phyloP scores from a whole-genome alignment of 1,140 invertebrate genomes.

The Polypedilum vanderplanki region DNA sequence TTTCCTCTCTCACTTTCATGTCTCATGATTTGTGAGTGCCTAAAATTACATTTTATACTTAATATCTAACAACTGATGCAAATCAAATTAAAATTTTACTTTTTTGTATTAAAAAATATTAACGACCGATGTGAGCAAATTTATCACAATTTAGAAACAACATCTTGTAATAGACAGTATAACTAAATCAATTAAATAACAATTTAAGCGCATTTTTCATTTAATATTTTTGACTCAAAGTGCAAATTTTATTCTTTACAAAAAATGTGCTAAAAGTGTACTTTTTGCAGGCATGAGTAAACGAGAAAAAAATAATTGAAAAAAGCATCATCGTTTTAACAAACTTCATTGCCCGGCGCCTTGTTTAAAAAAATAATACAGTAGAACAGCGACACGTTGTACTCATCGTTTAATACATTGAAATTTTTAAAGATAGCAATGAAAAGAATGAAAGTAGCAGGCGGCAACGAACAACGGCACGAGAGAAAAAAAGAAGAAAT shows the following conservation, averaged over 20 bases:
- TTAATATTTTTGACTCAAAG: too few species aligned
- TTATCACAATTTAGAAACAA: too few species aligned
- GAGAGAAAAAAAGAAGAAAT: background rate
- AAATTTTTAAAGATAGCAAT: background rate
- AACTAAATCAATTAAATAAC: too few species aligned
- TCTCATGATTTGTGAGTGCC: too few species aligned
- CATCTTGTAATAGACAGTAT: too few species aligned
- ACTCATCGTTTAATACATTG: background rate
- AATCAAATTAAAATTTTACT: too few species aligned
- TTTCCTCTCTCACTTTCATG: too few species aligned
- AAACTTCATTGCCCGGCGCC: background rate
- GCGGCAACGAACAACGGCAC: background rate
- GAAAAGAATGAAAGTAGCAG: slow-evolving; percentile 1
- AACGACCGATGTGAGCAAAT: too few species aligned
- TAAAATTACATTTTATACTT: too few species aligned
- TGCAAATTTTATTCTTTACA: background rate
- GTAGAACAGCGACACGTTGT: slow-evolving; percentile 21
- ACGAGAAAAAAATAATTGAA: background rate
- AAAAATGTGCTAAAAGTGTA: background rate
- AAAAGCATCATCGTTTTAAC: slow-evolving; percentile 14
- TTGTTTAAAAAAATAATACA: slow-evolving; percentile 25
- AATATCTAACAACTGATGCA: too few species aligned
- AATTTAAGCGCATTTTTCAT: too few species aligned
- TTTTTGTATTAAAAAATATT: too few species aligned
- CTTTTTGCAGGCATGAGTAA: background rate